Evolutionary conservation across 2,797 vertebrate genomes (phyloP).

Genomic region (Lophius americanus): DNA sequence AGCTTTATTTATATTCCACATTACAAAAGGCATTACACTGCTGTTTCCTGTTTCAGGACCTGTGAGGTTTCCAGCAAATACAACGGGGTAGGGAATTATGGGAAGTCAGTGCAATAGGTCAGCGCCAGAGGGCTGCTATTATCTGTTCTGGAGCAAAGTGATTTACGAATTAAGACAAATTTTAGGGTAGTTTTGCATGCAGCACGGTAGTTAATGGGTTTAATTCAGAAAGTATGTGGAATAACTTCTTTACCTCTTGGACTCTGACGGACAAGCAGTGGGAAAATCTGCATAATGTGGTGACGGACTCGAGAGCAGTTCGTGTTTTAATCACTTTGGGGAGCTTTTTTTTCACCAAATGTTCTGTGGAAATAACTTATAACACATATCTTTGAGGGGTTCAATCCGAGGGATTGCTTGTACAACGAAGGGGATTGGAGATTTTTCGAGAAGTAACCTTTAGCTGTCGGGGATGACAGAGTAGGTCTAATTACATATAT

Average conservation of each 20-base stretch:
- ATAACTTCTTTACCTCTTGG: slow-evolving; percentile 7
- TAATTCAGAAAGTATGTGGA: not conserved
- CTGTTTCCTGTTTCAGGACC: not conserved
- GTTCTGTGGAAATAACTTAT: too few species aligned
- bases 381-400: too few species aligned
- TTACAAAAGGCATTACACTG: not conserved
- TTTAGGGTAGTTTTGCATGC: slow-evolving; percentile 15
- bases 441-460: too few species aligned
- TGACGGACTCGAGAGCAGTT: too few species aligned
- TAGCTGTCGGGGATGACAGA: too few species aligned
- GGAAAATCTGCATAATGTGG: not conserved
- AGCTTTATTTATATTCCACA: not conserved
- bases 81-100: slow-evolving; percentile 3
- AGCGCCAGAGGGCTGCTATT: slow-evolving; percentile 15
- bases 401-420: too few species aligned
- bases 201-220: too few species aligned
- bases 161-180: slow-evolving; percentile 25
- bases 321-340: too few species aligned
- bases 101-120: slow-evolving; percentile 15
- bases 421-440: too few species aligned
- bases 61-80: slow-evolving; percentile 4
- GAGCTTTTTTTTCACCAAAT: too few species aligned
- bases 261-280: not conserved
- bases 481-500: too few species aligned
- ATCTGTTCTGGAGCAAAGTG: slow-evolving; percentile 17